These are phyloP conservation scores for Crenichthys baileyi DNA, from an alignment of 2,797 vertebrate species.

Conservation along the genomic window DNA sequence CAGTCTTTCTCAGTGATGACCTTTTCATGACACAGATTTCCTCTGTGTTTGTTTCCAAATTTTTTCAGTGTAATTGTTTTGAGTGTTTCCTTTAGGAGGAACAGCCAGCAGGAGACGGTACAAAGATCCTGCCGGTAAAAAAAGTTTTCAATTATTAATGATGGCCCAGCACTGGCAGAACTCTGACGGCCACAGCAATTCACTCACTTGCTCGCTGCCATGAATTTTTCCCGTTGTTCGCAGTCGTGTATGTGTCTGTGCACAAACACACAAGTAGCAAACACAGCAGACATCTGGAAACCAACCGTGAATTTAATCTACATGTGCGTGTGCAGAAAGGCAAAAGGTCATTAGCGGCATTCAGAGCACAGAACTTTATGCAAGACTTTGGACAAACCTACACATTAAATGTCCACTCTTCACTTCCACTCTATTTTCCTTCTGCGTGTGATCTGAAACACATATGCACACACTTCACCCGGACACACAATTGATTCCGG, in stretches of 20 bases:
- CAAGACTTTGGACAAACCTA: not conserved
- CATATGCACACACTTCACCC: conserved; percentile 40
- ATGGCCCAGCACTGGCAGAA: conserved; percentile 63
- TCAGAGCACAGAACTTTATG: conserved; percentile 4
- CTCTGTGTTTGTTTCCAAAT: conserved; percentile 50
- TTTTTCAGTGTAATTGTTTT: conserved; percentile 59
- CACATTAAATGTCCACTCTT: not conserved
- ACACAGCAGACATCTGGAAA: conserved; percentile 6
- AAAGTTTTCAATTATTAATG: conserved; percentile 82
- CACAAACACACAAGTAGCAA: conserved; percentile 7
- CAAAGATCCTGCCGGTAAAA: conserved; percentile 73
- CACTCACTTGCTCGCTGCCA: conserved; percentile 63
- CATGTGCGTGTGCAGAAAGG: not conserved
- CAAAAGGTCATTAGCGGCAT: conserved; percentile 37
- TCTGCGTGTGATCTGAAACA: conserved; percentile 42
- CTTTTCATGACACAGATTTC: conserved; percentile 28
- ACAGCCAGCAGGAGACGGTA: conserved; percentile 54
- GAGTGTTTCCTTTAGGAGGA: conserved; percentile 63
- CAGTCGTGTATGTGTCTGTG: not conserved
- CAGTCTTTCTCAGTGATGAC: conserved; percentile 34
- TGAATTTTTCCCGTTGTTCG: conserved; percentile 72
- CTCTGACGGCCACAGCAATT: conserved; percentile 71
- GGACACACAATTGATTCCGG: conserved; percentile 49
- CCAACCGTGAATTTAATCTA: not conserved
- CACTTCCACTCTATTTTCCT: conserved; percentile 16